Evolutionary conservation across 2,888 invertebrate genomes (phyloP), one percentile per base, ranked within the genome.

Genomic region (Rotaria sp.): DNA sequence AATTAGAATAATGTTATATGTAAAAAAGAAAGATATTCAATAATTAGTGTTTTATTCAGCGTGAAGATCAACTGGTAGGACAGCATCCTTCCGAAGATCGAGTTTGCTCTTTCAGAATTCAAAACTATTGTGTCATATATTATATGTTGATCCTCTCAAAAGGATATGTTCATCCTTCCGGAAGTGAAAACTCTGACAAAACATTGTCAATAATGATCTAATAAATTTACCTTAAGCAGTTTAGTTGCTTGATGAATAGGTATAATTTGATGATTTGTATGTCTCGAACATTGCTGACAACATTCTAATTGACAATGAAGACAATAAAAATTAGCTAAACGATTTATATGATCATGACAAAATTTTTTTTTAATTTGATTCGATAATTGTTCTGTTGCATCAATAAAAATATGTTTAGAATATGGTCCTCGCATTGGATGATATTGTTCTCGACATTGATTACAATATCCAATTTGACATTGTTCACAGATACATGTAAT

Each of bases 371-470:
- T n/a, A 26, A 26, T 41, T 1, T 10, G 1, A 67, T 67, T 5
- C 0, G 11, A 80, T 18, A 41, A n/a, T 24, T 80, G 41, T 45
- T 41, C 26, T 26, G 26, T 38, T n/a, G 41, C 11, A 80, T 80
- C 94, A 87, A 94, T 93, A 88, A 98, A 92, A 89, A 94, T 94
- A 90, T 98, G 98, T 90, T 96, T 94, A 84, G 96, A 96, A 88
- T 97, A 92, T 0, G 97, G 97, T 0, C 97, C 97, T 45, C 97
- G 93, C 15, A 94, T 93, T 7, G 98, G 98, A 91, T 98, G 98
- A 92, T 97, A 96, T 85, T 94, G 94, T 89, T 96, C 96, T 35
- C 95, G 94, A 91, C 98, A 99, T 85, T 93, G 93, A 87, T 95
- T 95, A 92, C 98, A 98, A 92, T 98, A 99, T 88, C 96, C 94